These are phyloP conservation scores for Anthrax anthrax DNA, from an alignment of 2,888 invertebrate genomes.

Conservation along the genomic window DNA sequence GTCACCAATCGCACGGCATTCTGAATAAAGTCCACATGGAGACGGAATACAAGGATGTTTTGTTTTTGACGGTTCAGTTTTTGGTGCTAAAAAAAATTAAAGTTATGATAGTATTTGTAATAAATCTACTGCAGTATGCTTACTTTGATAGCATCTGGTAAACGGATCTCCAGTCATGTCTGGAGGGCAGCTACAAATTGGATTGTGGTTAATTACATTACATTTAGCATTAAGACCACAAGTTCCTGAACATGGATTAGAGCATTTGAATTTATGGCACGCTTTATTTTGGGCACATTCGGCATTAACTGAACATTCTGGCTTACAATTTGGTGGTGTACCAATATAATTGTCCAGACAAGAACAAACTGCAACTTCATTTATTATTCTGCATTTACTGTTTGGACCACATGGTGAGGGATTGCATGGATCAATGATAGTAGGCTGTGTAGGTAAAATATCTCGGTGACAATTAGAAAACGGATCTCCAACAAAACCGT, in stretches of 20 bases:
- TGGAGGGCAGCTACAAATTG: slow-evolving; percentile 61
- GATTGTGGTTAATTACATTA: slow-evolving; percentile 66
- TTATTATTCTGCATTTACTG: slow-evolving; percentile 57
- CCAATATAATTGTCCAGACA: slow-evolving; percentile 59
- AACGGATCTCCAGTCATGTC: slow-evolving; percentile 71
- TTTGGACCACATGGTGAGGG: slow-evolving; percentile 72
- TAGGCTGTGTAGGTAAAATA: slow-evolving; percentile 20
- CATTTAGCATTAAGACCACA: slow-evolving; percentile 67
- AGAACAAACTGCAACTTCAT: slow-evolving; percentile 61
- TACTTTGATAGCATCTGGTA: slow-evolving; percentile 47
- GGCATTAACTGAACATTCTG: slow-evolving; percentile 69
- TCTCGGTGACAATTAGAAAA: slow-evolving; percentile 39
- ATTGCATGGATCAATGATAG: slow-evolving; percentile 43
- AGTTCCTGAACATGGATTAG: slow-evolving; percentile 67
- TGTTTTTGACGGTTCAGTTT: slow-evolving; percentile 19
- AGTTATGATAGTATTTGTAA: background rate
- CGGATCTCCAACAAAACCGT: slow-evolving; percentile 62
- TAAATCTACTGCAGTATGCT: background rate
- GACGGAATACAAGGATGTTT: slow-evolving; percentile 55
- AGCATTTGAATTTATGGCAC: slow-evolving; percentile 68
- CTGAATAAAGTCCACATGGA: slow-evolving; percentile 55
- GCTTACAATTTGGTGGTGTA: slow-evolving; percentile 66
- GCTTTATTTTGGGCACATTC: slow-evolving; percentile 68
- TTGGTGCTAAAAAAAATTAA: slow-evolving; percentile 9
- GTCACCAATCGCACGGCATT: slow-evolving; percentile 45